Percentiles rank a stretch among this genome's conserved stretches.
These are phyloP conservation scores for Luidia sarsii DNA, from an alignment of 53 echinoderm and acorn worm genomes.

Conservation along the genomic window DNA sequence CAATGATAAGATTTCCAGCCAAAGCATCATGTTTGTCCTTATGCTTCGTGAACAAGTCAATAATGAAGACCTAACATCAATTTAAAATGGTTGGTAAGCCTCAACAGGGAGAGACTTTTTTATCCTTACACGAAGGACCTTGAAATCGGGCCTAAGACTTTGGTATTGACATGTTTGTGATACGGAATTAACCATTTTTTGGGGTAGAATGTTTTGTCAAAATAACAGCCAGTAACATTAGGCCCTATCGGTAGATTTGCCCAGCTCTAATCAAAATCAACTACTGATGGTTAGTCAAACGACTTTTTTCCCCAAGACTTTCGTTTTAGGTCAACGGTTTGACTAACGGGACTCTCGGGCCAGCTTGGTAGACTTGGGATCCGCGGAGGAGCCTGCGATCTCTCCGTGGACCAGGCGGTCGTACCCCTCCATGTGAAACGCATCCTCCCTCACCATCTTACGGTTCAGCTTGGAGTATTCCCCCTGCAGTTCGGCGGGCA, in stretches of 20 bases:
- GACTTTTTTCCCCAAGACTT: neutral
- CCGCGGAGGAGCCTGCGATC: neutral
- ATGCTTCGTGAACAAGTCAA: no score
- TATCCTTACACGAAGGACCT: no score
- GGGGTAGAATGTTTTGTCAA: no score
- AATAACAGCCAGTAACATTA: neutral
- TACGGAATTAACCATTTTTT: no score
- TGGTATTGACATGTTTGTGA: no score
- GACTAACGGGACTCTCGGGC: neutral
- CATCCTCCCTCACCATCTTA: neutral
- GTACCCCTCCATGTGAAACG: no score
- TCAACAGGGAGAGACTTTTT: no score
- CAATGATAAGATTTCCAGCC: no score
- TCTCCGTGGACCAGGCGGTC: neutral
- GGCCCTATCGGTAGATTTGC: neutral
- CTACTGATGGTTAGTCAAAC: neutral
- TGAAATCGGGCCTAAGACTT: no score
- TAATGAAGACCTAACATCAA: no score
- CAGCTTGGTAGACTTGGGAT: neutral
- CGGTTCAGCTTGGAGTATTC: slow-evolving; percentile 41
- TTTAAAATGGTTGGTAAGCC: no score
- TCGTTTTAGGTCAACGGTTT: neutral
- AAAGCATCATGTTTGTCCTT: no score
- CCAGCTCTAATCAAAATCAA: neutral
- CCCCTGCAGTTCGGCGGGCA: neutral